These are phyloP conservation scores for Drosophila neotestacea DNA, from an alignment of 2,888 invertebrate genomes.

Conservation along the genomic window DNA sequence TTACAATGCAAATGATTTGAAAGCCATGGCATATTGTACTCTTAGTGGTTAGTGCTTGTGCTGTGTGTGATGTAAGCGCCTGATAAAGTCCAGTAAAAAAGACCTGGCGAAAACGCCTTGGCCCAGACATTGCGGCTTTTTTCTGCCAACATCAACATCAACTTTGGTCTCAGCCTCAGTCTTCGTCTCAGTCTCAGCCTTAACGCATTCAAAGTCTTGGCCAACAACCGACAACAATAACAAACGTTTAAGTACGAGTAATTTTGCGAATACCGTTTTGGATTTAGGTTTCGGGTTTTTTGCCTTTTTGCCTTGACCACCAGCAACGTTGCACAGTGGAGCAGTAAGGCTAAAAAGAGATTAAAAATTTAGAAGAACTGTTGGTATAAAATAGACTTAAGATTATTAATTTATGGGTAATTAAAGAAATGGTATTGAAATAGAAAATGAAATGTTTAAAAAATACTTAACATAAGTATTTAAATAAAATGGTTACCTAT, in stretches of 20 bases:
- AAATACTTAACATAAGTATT: too few species aligned
- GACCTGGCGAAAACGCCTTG: constrained; percentile 39
- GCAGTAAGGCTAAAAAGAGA: neutral
- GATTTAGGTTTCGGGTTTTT: constrained; percentile 42
- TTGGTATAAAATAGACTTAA: too few species aligned
- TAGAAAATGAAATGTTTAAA: too few species aligned
- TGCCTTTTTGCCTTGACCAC: constrained; percentile 65
- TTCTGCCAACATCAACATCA: constrained; percentile 12
- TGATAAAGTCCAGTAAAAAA: constrained; percentile 26
- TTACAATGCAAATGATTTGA: constrained; percentile 81
- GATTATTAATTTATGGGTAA: too few species aligned
- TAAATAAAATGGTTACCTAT: too few species aligned
- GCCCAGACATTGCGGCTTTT: constrained; percentile 33
- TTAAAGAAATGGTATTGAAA: too few species aligned
- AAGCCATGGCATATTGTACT: constrained; percentile 53
- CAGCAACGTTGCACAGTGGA: constrained; percentile 60
- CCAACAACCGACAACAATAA: constrained; percentile 34
- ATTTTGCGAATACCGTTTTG: constrained; percentile 76
- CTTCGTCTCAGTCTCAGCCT: neutral
- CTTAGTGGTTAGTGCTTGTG: constrained; percentile 1
- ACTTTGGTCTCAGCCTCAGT: neutral
- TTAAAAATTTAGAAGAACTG: too few species aligned
- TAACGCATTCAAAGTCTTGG: constrained; percentile 69
- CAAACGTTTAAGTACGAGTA: constrained; percentile 69
- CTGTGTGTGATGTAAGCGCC: constrained; percentile 55